phyloP scores from a whole-genome alignment of 2,113 vertebrate species.

The Cervus canadensis region DNA sequence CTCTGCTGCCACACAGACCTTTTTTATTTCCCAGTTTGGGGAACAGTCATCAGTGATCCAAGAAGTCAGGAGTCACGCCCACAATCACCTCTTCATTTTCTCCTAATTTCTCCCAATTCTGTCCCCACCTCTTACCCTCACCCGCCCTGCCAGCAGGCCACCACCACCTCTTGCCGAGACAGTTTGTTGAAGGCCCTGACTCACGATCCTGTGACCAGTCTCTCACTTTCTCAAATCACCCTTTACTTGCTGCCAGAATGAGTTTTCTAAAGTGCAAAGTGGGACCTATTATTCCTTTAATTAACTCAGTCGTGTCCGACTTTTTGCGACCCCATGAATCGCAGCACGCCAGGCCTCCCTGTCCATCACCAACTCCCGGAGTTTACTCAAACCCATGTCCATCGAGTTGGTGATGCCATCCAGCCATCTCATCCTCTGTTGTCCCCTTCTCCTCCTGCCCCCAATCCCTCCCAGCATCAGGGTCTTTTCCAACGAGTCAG shows the following conservation, averaged over 20 bases:
- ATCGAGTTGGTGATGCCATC: too few species aligned
- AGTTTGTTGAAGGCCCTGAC: background rate
- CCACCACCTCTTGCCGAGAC: background rate
- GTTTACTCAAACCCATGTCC: too few species aligned
- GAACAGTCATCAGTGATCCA: background rate
- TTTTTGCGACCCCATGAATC: too few species aligned
- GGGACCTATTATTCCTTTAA: background rate
- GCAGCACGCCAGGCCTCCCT: too few species aligned
- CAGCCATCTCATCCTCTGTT: too few species aligned
- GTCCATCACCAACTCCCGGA: too few species aligned
- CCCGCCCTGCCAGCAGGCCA: background rate
- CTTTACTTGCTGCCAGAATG: background rate
- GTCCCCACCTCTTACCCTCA: background rate
- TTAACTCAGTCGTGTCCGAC: too few species aligned
- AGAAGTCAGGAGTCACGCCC: background rate
- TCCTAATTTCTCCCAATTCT: background rate
- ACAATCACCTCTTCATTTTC: background rate
- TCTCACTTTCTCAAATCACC: background rate
- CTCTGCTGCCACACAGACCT: background rate
- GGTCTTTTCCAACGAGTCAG: too few species aligned
- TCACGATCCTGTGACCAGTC: background rate
- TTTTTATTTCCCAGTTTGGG: background rate
- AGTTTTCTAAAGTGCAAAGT: slow-evolving; percentile 5
- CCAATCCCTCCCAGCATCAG: too few species aligned
- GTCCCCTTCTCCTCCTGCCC: too few species aligned